Conservation (phyloP, 2,888 invertebrate species). For the Eupithecia centaureata region DNA sequence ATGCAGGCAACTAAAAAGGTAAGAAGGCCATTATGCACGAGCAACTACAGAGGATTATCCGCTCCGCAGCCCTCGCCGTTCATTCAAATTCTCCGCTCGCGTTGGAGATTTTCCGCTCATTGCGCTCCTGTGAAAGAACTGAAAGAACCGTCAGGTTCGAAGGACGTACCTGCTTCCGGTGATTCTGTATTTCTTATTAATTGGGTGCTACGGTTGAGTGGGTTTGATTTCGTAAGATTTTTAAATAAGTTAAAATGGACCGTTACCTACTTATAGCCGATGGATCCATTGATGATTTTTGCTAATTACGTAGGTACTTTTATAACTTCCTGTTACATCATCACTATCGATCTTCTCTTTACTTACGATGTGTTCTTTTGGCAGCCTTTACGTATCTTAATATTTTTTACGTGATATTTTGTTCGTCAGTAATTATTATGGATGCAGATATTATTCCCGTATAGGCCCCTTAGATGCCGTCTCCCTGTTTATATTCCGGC, state of each 20-base stretch:
- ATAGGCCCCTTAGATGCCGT: neutral
- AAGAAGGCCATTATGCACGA: conserved; percentile 5
- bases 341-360: neutral
- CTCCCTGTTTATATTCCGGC: neutral
- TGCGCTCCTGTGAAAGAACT: conserved; percentile 23
- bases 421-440: neutral
- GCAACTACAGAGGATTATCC: conserved; percentile 18
- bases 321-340: neutral
- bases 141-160: conserved; percentile 49
- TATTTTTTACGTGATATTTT: neutral
- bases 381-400: neutral
- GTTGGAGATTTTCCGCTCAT: conserved; percentile 53
- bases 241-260: neutral
- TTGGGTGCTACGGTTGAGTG: conserved; percentile 14
- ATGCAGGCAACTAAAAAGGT: neutral
- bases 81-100: conserved; percentile 55
- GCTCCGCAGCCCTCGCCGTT: conserved; percentile 32
- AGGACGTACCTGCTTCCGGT: conserved; percentile 25
- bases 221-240: conserved; percentile 3
- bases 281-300: neutral
- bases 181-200: conserved; percentile 19
- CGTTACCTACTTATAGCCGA: neutral
- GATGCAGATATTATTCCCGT: neutral
- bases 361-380: neutral
- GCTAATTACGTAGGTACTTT: neutral